Percentiles rank a stretch among this genome's conserved stretches.
These are phyloP conservation scores for Leucosticte australis DNA, from an alignment of 2,113 vertebrate species.

Conservation along the genomic window DNA sequence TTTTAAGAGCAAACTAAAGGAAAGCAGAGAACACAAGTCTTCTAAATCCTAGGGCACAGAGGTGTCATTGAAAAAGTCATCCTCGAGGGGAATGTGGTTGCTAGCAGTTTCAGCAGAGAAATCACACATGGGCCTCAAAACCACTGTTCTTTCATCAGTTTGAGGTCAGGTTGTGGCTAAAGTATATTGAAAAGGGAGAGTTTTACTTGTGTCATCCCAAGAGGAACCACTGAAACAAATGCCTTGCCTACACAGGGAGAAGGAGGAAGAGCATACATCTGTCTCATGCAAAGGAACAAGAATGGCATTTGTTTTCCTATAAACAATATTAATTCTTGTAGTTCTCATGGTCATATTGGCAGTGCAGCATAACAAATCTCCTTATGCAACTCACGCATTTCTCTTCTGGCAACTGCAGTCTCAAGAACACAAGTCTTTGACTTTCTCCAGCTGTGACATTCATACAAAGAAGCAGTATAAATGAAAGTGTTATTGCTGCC, in stretches of 20 bases:
- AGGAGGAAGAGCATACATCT: not conserved
- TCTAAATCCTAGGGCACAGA: not conserved
- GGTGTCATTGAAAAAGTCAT: not conserved
- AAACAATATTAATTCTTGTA: not conserved
- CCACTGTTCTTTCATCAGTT: not conserved
- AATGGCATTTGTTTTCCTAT: not conserved
- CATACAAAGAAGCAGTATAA: slow-evolving; percentile 43
- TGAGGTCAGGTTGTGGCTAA: not conserved
- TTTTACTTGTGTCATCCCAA: not conserved
- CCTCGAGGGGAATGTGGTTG: not conserved
- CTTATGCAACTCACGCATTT: not conserved
- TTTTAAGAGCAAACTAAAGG: not conserved
- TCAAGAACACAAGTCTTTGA: slow-evolving; percentile 4
- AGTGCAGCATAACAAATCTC: not conserved
- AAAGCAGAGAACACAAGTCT: not conserved
- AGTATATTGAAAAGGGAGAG: not conserved
- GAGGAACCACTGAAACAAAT: not conserved
- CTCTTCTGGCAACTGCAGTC: not conserved
- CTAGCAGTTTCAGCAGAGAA: not conserved
- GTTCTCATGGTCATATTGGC: not conserved
- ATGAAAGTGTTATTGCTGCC: not conserved
- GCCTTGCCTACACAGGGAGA: not conserved
- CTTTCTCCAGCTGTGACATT: slow-evolving; percentile 21
- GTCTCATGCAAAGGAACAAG: not conserved
- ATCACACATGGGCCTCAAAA: not conserved